Evolutionary conservation across 2,888 invertebrate species (phyloP).

Genomic region (Drosophila cognata): DNA sequence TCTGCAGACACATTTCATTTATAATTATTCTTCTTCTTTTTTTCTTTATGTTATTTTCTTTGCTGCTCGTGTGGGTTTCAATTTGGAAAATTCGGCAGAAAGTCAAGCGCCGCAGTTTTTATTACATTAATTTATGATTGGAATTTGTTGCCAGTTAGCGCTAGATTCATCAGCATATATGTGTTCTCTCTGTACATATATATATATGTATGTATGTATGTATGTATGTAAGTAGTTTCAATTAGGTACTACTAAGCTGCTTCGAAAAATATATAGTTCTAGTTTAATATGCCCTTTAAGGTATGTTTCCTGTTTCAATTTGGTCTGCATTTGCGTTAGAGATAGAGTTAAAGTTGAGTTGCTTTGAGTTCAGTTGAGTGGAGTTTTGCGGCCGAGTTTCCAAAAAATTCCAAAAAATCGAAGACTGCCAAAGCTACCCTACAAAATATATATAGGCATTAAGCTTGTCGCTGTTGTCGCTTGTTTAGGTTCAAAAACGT

Average conservation of each 20-base stretch:
- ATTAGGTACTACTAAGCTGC: conserved; percentile 42
- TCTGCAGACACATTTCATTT: conserved; percentile 70
- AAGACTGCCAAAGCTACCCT: conserved; percentile 1
- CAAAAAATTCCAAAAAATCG: conserved; percentile 29
- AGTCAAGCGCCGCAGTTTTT: conserved; percentile 60
- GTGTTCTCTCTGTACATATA: conserved; percentile 13
- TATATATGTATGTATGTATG: conserved; percentile 1
- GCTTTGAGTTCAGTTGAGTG: conserved; percentile 28
- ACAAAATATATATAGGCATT: conserved; percentile 1
- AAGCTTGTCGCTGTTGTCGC: conserved; percentile 1
- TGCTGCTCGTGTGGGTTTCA: conserved; percentile 5
- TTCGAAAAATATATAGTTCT: conserved; percentile 61
- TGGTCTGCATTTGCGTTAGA: conserved; percentile 53
- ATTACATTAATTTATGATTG: conserved; percentile 74
- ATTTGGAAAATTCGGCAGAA: conserved; percentile 45
- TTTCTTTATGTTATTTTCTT: conserved; percentile 1
- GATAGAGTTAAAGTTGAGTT: conserved; percentile 32
- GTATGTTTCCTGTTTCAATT: conserved; percentile 48
- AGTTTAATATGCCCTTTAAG: conserved; percentile 14
- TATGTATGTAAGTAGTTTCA: conserved; percentile 25
- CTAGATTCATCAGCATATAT: conserved; percentile 48
- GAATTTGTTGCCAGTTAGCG: conserved; percentile 72
- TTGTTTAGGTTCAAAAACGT: conserved; percentile 19
- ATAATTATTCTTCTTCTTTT: conserved; percentile 20
- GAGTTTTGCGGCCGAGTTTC: conserved; percentile 14